phyloP scores from a whole-genome alignment of 2,888 invertebrate genomes.

The Lasioglossum villosulum region DNA sequence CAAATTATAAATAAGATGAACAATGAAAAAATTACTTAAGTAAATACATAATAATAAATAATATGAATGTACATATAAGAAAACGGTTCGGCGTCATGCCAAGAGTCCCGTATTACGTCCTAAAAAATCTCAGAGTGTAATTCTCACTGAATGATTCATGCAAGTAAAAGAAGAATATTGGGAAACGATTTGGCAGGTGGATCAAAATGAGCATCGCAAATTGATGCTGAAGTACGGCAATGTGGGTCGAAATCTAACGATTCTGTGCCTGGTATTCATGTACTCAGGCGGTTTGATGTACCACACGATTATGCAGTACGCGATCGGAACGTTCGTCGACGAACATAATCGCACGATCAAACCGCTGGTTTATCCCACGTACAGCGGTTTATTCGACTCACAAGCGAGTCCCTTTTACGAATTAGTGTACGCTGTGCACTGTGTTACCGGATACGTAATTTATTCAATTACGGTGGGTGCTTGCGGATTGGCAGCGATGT shows the following conservation, averaged over 20 bases:
- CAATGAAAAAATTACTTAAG: no score
- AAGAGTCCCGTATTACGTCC: no score
- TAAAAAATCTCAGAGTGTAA: no score
- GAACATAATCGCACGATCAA: constrained; percentile 65
- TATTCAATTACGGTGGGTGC: constrained; percentile 67
- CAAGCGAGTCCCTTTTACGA: constrained; percentile 72
- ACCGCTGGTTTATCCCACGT: constrained; percentile 68
- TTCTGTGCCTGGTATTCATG: constrained; percentile 58
- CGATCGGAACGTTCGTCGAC: constrained; percentile 12
- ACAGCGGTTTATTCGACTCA: constrained; percentile 65
- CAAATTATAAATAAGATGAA: no score
- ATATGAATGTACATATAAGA: no score
- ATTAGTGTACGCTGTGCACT: constrained; percentile 72
- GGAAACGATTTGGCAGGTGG: constrained; percentile 44
- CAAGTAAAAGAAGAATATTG: no score
- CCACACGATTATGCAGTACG: constrained; percentile 48
- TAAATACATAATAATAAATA: no score
- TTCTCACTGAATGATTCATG: no score
- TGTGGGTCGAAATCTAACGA: constrained; percentile 68
- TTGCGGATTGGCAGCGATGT: constrained; percentile 66
- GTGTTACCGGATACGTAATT: constrained; percentile 68
- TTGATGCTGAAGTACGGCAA: constrained; percentile 71
- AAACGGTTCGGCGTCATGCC: no score
- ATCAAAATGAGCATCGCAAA: constrained; percentile 48
- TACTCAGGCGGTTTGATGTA: constrained; percentile 61